A percentile compares a stretch with the other conserved stretches of the same genome.
phyloP scores from a whole-genome alignment of 1,140 invertebrate species.

The Camponotus vicinus region DNA sequence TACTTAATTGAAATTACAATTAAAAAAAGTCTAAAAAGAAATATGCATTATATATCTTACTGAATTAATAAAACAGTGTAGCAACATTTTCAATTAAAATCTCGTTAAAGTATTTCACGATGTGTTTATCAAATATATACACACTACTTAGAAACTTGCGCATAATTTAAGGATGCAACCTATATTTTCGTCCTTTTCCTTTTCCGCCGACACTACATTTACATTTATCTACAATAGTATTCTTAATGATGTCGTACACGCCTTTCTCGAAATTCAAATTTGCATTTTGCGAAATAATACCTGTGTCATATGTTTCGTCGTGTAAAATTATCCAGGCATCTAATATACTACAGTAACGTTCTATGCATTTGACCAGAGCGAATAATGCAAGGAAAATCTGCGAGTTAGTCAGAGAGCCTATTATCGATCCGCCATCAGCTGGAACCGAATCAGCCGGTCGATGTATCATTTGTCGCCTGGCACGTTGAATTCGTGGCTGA shows the following conservation, averaged over 20 bases:
- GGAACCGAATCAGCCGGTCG: slow-evolving; percentile 23
- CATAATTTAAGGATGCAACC: background rate
- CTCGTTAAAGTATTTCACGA: background rate
- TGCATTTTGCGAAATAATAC: slow-evolving; percentile 27
- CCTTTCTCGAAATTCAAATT: background rate
- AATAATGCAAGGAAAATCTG: slow-evolving; percentile 14
- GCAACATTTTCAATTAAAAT: background rate
- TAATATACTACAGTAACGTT: slow-evolving; percentile 5
- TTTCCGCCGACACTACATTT: slow-evolving; percentile 3
- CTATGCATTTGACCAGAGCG: background rate
- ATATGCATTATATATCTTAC: background rate
- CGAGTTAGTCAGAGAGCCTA: background rate
- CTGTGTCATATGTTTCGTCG: background rate
- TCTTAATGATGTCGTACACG: background rate
- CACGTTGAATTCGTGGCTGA: slow-evolving; percentile 38
- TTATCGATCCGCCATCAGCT: slow-evolving; percentile 42
- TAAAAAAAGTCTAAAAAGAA: slow-evolving; percentile 2
- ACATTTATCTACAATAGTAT: slow-evolving; percentile 13
- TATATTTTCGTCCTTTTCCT: slow-evolving; percentile 16
- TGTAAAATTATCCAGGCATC: background rate
- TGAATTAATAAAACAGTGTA: background rate
- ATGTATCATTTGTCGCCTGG: slow-evolving; percentile 55
- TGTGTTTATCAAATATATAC: background rate
- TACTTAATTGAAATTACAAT: background rate
- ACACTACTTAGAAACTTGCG: background rate